Evolutionary conservation across 1,140 invertebrate species (phyloP).

Genomic region (Calliopsis andreniformis): DNA sequence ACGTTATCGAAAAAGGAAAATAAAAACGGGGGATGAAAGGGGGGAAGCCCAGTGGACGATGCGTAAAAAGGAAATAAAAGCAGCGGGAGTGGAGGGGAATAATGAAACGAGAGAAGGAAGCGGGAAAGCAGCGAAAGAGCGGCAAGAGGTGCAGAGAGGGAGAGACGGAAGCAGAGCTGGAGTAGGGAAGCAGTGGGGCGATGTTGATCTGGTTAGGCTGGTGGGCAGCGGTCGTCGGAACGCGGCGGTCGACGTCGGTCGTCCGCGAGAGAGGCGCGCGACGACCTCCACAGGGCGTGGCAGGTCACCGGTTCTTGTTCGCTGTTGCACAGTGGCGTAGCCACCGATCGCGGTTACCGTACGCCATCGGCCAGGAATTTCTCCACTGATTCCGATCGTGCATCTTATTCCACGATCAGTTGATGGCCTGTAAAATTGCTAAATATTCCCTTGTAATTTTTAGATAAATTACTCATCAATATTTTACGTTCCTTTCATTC

Average conservation of each 20-base stretch:
- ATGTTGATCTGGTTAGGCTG: constrained; percentile 79
- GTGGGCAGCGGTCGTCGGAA: constrained; percentile 69
- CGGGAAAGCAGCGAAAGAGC: constrained; percentile 6
- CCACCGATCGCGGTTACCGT: constrained; percentile 59
- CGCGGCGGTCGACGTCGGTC: constrained; percentile 68
- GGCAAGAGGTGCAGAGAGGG: constrained; percentile 31
- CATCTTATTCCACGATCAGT: background rate
- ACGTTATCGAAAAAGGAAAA: background rate
- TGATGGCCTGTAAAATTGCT: background rate
- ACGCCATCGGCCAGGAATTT: constrained; percentile 26
- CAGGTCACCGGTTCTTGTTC: constrained; percentile 76
- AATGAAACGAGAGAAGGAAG: constrained; percentile 23
- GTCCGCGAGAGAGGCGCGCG: constrained; percentile 72
- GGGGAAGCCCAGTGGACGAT: background rate
- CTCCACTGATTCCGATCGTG: background rate
- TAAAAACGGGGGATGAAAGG: background rate
- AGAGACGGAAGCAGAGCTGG: constrained; percentile 37
- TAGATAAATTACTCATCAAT: too few relatives aligned
- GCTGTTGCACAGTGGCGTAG: constrained; percentile 69
- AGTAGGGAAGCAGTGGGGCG: constrained; percentile 61
- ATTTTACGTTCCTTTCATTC: too few relatives aligned
- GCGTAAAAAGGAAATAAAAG: constrained; percentile 2
- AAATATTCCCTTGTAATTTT: too few relatives aligned
- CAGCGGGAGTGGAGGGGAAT: background rate
- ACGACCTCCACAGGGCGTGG: constrained; percentile 79